Evolutionary conservation across 2,888 invertebrate genomes (phyloP).

Genomic region (Alsophila aescularia): DNA sequence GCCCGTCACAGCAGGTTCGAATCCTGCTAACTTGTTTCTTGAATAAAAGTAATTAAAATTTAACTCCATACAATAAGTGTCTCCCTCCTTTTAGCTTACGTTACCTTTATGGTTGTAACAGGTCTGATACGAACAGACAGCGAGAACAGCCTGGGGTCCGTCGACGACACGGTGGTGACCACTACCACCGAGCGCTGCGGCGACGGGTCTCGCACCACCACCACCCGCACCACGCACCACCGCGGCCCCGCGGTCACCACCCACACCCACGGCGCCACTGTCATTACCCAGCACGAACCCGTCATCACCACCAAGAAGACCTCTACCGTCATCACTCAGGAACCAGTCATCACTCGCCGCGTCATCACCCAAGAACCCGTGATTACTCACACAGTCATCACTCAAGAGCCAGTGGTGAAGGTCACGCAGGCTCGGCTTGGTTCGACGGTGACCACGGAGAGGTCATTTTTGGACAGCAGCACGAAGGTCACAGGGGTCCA

Average conservation of each 20-base stretch:
- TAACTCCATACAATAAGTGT: no score
- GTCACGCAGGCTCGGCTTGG: slow-evolving; percentile 26
- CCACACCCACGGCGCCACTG: slow-evolving; percentile 35
- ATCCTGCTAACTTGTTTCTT: no score
- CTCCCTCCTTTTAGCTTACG: no score
- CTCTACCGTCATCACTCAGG: slow-evolving; percentile 24
- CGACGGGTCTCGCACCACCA: slow-evolving; percentile 52
- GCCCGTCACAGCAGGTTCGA: no score
- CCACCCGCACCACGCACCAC: slow-evolving; percentile 48
- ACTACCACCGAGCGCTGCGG: slow-evolving; percentile 52
- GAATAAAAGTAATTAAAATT: no score
- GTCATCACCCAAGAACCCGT: slow-evolving; percentile 24
- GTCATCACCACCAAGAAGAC: slow-evolving; percentile 32
- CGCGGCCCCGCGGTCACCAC: slow-evolving; percentile 35
- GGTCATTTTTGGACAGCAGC: slow-evolving; percentile 89
- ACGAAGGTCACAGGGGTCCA: slow-evolving; percentile 89
- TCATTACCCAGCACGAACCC: slow-evolving; percentile 37
- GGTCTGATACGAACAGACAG: slow-evolving; percentile 71
- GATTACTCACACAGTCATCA: slow-evolving; percentile 8
- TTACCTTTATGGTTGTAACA: no score
- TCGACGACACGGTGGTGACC: slow-evolving; percentile 60
- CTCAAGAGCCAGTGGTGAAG: slow-evolving; percentile 23
- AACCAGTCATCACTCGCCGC: slow-evolving; percentile 12
- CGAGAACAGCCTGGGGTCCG: slow-evolving; percentile 71
- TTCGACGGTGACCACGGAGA: slow-evolving; percentile 48